Base-by-base conservation (phyloP, 2,797 vertebrate genomes). In the Ptychadena robeensis region DNA sequence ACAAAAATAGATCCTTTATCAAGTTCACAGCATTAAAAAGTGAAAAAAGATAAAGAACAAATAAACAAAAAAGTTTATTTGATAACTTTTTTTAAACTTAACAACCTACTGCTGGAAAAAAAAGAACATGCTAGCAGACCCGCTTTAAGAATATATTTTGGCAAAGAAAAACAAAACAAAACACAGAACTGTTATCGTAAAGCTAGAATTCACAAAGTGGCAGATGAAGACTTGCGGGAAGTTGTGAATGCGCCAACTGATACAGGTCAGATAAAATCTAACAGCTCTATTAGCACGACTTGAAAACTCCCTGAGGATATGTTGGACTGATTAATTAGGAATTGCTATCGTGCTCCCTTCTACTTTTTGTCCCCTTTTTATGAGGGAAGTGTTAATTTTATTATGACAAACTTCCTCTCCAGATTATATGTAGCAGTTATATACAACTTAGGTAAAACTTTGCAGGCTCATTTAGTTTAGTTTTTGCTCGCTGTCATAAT, bases 241-340 rank as follows among this genome's bases (percentile, higher is more conserved):
- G 67, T 76, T 71, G 78, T 66, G 78, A 85, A 85, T 10, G 57
- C 7, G 66, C 73, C 83, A 85, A 85, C 83, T 85, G 83, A 38
- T 85, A 85, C 78, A 71, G 72, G 83, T 85, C 83, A 80, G 9
- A 63, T 64, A 6, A 71, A 81, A 81, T 53, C 8, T 70, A 80
- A 81, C 72, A 80, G 83, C 72, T 85, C 57, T 71, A 76, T 81
- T 81, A 76, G 72, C 72, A 65, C 27, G 40, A 63, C 67, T n/a
- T 80, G 71, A 75, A 48, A 64, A 81, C 12, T 85, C 66, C 78
- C 72, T 40, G 59, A 9, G 72, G 53, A 78, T 31, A 80, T 70
- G 57, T 80, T 63, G 53, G 69, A 81, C 66, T 76, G 59, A 76
- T 76, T 76, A 76, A 80, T 80, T 80, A 75, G 67, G 18, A 80